Evolutionary conservation across 1,140 invertebrate species (phyloP), one percentile per base, ranked within the genome.

Genomic region (Lordiphosa collinella): DNA sequence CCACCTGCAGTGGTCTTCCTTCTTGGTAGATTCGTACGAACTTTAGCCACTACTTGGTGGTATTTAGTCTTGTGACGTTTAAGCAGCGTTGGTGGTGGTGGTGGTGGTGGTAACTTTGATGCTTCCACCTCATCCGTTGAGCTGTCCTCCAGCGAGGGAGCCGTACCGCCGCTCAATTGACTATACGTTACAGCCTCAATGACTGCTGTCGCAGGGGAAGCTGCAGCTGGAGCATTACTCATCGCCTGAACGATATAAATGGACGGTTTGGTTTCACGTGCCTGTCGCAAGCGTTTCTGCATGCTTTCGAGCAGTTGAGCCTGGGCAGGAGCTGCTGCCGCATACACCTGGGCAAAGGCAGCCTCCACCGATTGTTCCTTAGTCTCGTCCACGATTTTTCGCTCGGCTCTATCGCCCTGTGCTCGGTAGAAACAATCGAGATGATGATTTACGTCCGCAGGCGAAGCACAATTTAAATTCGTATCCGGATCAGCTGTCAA

Each of bases 201-300:
- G 34, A 32, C 16, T 1, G 32, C 4, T 4, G 9, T 25, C 3
- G 16, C 16, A 4, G 18, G 18, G 18, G 10, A 34, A n/a, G 34
- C 8, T 1, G 5, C 11, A 12, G 37, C 8, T 7, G 36, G 29
- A 9, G 47, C 52, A 52, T 84, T 67, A 13, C 64, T 64, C 18
- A 75, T 41, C 0, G 86, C 41, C 60, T 88, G 46, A 6, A 88
- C 79, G 34, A 88, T 88, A 41, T 70, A 88, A 11, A 88, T 88
- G 18, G 74, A 73, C 1, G 86, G 86, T 46, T 88, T 80, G 1
- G 70, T 48, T 46, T 86, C 71, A 12, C 86, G 86, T 13, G 86
- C 68, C 44, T 70, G 59, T 11, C 72, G 71, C 51, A 88, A 51
- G 13, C 79, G 74, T 38, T 61, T 51, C 41, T 88, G 78, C 43